These are phyloP conservation scores for Macaria liturata DNA, from an alignment of 2,888 invertebrate genomes.

Conservation along the genomic window DNA sequence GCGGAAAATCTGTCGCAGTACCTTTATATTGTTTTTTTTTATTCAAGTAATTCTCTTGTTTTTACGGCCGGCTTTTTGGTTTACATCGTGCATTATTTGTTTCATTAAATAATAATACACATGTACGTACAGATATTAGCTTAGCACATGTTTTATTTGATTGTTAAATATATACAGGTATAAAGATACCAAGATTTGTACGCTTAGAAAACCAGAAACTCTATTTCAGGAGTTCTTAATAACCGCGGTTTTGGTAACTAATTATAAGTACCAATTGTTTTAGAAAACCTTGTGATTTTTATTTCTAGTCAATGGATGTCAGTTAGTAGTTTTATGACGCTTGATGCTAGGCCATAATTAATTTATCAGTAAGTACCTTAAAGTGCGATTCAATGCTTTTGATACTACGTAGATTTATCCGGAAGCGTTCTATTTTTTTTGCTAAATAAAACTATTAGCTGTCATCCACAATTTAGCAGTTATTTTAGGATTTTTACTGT, in stretches of 20 bases:
- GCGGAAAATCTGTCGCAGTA: too few relatives aligned
- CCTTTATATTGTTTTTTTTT: too few relatives aligned
- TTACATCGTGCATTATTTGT: too few relatives aligned
- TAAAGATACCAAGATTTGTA: constrained; percentile 2
- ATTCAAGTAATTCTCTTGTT: too few relatives aligned
- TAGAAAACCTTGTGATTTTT: constrained; percentile 43
- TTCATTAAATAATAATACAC: too few relatives aligned
- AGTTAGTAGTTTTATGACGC: constrained; percentile 13
- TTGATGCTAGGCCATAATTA: neutral
- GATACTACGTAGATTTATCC: too few relatives aligned
- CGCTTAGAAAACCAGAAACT: constrained; percentile 15
- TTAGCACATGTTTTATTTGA: neutral
- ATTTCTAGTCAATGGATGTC: constrained; percentile 46
- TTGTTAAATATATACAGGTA: constrained; percentile 4
- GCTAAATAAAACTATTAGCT: constrained; percentile 32
- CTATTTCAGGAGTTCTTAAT: constrained; percentile 2
- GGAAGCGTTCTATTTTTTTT: too few relatives aligned
- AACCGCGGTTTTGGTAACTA: neutral
- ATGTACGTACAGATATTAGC: constrained; percentile 14
- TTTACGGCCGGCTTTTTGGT: too few relatives aligned
- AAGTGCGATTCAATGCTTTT: too few relatives aligned
- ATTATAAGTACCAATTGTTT: constrained; percentile 23
- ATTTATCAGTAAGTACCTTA: neutral
- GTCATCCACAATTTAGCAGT: constrained; percentile 36
- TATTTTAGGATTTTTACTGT: constrained; percentile 45